Evolutionary conservation across 1,140 invertebrate genomes (phyloP).

Genomic region (Pomacea maculata): DNA sequence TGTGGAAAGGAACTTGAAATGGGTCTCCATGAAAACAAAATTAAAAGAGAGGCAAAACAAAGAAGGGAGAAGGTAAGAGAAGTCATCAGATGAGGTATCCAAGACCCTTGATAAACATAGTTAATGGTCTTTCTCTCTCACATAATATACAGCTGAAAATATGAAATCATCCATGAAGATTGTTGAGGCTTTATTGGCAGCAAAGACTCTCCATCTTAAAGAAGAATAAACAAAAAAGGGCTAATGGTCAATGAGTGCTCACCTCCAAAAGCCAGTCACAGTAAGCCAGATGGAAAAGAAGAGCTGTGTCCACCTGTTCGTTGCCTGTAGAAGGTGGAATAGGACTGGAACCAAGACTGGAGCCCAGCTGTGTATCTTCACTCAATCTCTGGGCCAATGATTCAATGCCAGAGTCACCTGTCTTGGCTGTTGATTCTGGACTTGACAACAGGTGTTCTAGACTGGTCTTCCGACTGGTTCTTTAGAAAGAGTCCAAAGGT

Average conservation of each 20-base stretch:
- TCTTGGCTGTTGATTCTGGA: conserved; percentile 63
- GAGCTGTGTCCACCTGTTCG: conserved; percentile 65
- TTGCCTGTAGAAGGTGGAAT: conserved; percentile 63
- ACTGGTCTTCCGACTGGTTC: conserved; percentile 36
- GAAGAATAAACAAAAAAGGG: background rate
- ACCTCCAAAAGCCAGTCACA: conserved; percentile 67
- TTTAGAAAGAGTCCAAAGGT: conserved; percentile 21
- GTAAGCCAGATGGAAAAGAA: conserved; percentile 66
- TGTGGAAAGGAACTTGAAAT: too few species aligned
- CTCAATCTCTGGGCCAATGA: conserved; percentile 58
- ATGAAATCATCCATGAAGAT: too few species aligned
- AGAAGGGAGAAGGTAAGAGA: too few species aligned
- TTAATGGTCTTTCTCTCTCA: too few species aligned
- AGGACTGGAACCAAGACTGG: conserved; percentile 57
- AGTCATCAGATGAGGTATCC: too few species aligned
- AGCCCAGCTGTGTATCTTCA: conserved; percentile 53
- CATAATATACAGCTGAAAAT: too few species aligned
- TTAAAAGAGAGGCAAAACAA: too few species aligned
- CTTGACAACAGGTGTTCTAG: conserved; percentile 58
- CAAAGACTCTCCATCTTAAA: background rate
- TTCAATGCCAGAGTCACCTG: conserved; percentile 66
- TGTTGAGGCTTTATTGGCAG: too few species aligned
- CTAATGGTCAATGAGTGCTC: conserved; percentile 12
- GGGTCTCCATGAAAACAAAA: too few species aligned
- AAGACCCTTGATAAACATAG: too few species aligned